Evolutionary conservation across 2,888 invertebrate species (phyloP).

Genomic region (Subacronicta megacephala): DNA sequence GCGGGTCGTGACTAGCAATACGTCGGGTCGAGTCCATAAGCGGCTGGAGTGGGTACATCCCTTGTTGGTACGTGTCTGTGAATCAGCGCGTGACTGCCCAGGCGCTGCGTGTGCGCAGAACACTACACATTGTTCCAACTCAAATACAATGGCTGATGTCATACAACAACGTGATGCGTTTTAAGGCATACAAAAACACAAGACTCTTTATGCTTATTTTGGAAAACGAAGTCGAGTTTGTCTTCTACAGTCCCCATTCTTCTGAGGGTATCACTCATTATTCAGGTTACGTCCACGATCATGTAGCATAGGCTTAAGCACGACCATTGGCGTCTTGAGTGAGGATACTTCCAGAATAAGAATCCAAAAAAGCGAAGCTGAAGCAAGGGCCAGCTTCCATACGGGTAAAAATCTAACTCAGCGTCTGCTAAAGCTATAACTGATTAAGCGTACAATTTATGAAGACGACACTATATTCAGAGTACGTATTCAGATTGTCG

Average conservation of each 20-base stretch:
- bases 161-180: slow-evolving; percentile 73
- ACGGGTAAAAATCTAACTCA: not conserved
- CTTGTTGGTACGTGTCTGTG: slow-evolving; percentile 62
- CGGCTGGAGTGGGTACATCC: slow-evolving; percentile 64
- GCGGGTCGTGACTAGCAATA: slow-evolving; percentile 65
- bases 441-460: not conserved
- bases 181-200: slow-evolving; percentile 57
- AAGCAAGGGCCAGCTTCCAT: not conserved
- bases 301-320: no score
- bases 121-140: slow-evolving; percentile 73
- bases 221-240: not conserved
- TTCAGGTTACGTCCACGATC: no score
- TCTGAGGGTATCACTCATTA: no score
- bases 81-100: slow-evolving; percentile 80
- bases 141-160: slow-evolving; percentile 81
- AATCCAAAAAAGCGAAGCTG: no score
- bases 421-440: not conserved
- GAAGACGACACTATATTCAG: not conserved
- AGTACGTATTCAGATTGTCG: not conserved
- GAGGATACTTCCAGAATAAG: no score
- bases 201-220: slow-evolving; percentile 28
- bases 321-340: no score
- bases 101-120: slow-evolving; percentile 65
- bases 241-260: no score
- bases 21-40: slow-evolving; percentile 59